phyloP scores from a whole-genome alignment of 2,797 vertebrate species.

The Hoplostethus atlanticus region DNA sequence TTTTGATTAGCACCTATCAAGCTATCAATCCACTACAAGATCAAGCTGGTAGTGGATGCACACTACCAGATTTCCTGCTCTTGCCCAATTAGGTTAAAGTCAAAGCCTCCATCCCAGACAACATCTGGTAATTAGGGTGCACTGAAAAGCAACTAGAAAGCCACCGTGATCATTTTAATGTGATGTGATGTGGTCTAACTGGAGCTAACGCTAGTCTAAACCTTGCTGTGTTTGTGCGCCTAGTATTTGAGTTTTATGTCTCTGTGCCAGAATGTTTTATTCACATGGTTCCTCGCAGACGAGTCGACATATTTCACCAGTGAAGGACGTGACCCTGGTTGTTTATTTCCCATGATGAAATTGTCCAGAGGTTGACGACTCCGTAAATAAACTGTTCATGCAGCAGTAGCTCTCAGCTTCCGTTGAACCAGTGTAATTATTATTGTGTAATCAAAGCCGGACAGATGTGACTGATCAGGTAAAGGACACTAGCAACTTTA shows the following conservation, averaged over 20 bases:
- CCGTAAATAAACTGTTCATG: conserved; percentile 89
- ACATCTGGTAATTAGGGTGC: conserved; percentile 53
- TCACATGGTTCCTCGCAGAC: conserved; percentile 70
- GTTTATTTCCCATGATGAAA: conserved; percentile 90
- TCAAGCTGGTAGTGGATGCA: not conserved
- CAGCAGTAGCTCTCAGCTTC: conserved; percentile 66
- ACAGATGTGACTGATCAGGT: conserved; percentile 42
- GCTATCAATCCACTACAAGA: no score
- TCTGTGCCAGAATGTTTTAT: conserved; percentile 84
- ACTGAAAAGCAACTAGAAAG: conserved; percentile 33
- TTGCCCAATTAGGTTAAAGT: conserved; percentile 35
- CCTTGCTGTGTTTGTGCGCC: conserved; percentile 43
- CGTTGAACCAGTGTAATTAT: conserved; percentile 67
- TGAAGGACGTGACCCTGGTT: conserved; percentile 91
- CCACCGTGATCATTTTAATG: conserved; percentile 16
- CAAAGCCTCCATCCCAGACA: conserved; percentile 34
- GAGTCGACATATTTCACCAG: conserved; percentile 85
- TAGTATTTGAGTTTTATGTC: conserved; percentile 81
- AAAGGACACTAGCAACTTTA: conserved; percentile 15
- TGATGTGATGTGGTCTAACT: conserved; percentile 29
- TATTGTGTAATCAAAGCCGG: conserved; percentile 66
- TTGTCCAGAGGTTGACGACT: conserved; percentile 85
- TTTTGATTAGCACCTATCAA: not conserved
- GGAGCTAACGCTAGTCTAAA: conserved; percentile 42
- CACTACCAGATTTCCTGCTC: conserved; percentile 5